phyloP scores from a whole-genome alignment of 2,113 vertebrate genomes.

The Oreochromis tanganicae region DNA sequence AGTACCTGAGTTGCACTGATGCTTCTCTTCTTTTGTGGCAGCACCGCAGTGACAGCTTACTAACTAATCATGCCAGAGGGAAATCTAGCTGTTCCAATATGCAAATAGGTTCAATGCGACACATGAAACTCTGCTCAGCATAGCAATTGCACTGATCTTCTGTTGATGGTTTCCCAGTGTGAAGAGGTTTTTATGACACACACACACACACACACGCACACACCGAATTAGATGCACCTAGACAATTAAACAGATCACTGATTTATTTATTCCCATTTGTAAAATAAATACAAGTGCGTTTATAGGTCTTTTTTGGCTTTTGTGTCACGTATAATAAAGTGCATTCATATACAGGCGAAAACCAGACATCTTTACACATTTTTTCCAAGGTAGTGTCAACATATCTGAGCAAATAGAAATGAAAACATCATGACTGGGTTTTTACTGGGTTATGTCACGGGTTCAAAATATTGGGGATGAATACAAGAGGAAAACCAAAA shows the following conservation, averaged over 20 bases:
- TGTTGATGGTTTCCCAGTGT: constrained; percentile 21
- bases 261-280: not conserved
- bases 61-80: constrained; percentile 37
- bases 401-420: not conserved
- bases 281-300: not conserved
- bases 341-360: not conserved
- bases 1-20: constrained; percentile 5
- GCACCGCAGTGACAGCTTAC: not conserved
- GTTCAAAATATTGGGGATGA: too few relatives aligned
- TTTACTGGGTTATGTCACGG: not conserved
- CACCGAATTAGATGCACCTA: not conserved
- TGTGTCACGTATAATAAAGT: not conserved
- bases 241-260: not conserved
- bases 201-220: not conserved
- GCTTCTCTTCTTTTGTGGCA: constrained; percentile 6
- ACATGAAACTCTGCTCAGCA: constrained; percentile 15
- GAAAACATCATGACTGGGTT: not conserved
- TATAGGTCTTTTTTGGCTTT: not conserved
- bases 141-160: constrained; percentile 29
- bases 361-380: not conserved
- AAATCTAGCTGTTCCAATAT: constrained; percentile 34
- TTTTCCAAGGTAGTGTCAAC: not conserved
- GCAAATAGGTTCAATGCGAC: constrained; percentile 35
- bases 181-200: not conserved
- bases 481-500: too few relatives aligned